Evolutionary conservation across 2,113 vertebrate species (phyloP), one percentile per base, ranked within the genome.

Genomic region (Chitala chitala): DNA sequence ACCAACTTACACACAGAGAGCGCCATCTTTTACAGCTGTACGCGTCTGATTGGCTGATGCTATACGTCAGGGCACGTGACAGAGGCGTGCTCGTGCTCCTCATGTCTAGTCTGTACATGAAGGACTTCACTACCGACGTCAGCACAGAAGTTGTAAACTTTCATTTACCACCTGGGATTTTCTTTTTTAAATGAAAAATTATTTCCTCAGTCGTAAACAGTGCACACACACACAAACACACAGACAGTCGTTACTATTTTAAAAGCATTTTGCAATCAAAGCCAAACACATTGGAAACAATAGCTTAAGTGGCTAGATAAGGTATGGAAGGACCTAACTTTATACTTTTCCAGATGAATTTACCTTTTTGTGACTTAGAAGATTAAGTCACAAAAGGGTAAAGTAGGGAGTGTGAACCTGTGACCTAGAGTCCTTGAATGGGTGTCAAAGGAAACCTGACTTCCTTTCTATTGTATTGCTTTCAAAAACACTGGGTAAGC

Each of bases 21-120:
- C 85, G 89, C 89, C 89, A 91, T 91, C 75, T 80, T 88, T 88
- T 76, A 86, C 82, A 69, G 58, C 46, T 78, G 77, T 33, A 69
- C 20, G 8, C 9, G 7, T 26, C 68, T 54, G 71, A 84, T 89
- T 90, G 87, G 90, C 70, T 82, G n/a, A 29, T 29, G 56, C 38
- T 22, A 5, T 55, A 44, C 77, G 82, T 87, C 85, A 87, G 78
- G 65, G 55, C 79, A 69, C 75, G 0, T 3, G 10, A 40, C 50
- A 40, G 4, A 36, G 75, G 76, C 51, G 80, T 71, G 12, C 51
- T 54, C 24, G 31, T 26, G 4, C 29, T 15, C 4, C 29, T 31
- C 31, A 44, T 44, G 1, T 12, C 3, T 26, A 3, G 17, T 20
- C 58, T 1, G 58, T 20, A n/a, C n/a, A n/a, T n/a, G n/a, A n/a